These are phyloP conservation scores for Lindbergichthys nudifrons DNA, from an alignment of 2,797 vertebrate genomes.

Conservation along the genomic window DNA sequence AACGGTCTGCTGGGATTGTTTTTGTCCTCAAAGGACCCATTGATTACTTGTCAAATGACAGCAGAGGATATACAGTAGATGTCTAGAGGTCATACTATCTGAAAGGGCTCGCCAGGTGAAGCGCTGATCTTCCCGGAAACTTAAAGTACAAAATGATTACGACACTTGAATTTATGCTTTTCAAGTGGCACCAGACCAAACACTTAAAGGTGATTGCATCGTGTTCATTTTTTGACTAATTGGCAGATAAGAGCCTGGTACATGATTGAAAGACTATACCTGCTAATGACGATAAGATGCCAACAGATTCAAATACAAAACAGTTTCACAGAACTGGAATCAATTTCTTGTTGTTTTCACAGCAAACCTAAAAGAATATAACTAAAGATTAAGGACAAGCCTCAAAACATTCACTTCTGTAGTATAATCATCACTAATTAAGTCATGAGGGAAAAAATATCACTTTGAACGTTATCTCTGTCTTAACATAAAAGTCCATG, in stretches of 20 bases:
- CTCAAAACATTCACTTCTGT: slow-evolving; percentile 61
- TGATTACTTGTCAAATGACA: slow-evolving; percentile 71
- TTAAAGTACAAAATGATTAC: neutral
- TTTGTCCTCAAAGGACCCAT: slow-evolving; percentile 65
- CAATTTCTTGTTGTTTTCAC: slow-evolving; percentile 38
- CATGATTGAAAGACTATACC: neutral
- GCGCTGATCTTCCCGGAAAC: slow-evolving; percentile 11
- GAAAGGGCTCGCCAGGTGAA: slow-evolving; percentile 18
- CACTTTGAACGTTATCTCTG: slow-evolving; percentile 75
- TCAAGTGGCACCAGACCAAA: slow-evolving; percentile 40
- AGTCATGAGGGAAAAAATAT: slow-evolving; percentile 67
- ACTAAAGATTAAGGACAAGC: slow-evolving; percentile 51
- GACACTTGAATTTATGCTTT: slow-evolving; percentile 2
- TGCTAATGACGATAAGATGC: slow-evolving; percentile 33
- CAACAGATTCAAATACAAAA: slow-evolving; percentile 36
- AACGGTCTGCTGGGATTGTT: slow-evolving; percentile 62
- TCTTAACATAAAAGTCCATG: slow-evolving; percentile 66
- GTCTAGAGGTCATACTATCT: slow-evolving; percentile 53
- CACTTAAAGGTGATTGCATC: slow-evolving; percentile 1
- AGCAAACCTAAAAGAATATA: slow-evolving; percentile 58
- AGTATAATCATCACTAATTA: slow-evolving; percentile 75
- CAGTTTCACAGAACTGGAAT: slow-evolving; percentile 40
- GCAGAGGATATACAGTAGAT: slow-evolving; percentile 51
- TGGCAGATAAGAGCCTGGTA: slow-evolving; percentile 9
- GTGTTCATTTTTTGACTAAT: slow-evolving; percentile 15